A percentile compares a stretch with the other conserved stretches of the same genome.
These are phyloP conservation scores for Herpetotheres cachinnans DNA, from an alignment of 2,113 vertebrate genomes.

Conservation along the genomic window DNA sequence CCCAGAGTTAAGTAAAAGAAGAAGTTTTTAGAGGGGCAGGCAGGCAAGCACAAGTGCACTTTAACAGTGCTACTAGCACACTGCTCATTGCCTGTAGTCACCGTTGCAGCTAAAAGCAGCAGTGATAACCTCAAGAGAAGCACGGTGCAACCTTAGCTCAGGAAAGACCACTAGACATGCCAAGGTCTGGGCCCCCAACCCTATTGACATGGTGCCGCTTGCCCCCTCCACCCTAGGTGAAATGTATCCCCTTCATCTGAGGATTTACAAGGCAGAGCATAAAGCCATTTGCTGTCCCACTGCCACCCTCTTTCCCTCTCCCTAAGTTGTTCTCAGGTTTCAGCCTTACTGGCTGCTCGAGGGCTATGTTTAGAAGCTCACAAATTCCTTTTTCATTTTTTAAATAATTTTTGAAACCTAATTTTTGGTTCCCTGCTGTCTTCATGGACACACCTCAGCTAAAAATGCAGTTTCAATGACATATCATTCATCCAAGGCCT, in stretches of 20 bases:
- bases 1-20: background rate
- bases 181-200: background rate
- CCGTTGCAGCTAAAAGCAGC: background rate
- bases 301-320: background rate
- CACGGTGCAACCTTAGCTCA: background rate
- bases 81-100: background rate
- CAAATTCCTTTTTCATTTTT: background rate
- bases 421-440: background rate
- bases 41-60: background rate
- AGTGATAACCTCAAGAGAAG: background rate
- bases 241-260: background rate
- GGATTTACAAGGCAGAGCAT: background rate
- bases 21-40: background rate
- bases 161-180: accelerated
- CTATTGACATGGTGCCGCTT: accelerated
- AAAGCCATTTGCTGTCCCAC: background rate
- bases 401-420: background rate
- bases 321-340: background rate
- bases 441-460: background rate
- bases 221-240: background rate
- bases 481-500: background rate
- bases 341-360: background rate
- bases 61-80: background rate
- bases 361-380: background rate
- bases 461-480: background rate